Percentiles rank a stretch among this genome's conserved stretches.
These are phyloP conservation scores for Prosapia bicincta DNA, from an alignment of 2,888 invertebrate species.

Conservation along the genomic window DNA sequence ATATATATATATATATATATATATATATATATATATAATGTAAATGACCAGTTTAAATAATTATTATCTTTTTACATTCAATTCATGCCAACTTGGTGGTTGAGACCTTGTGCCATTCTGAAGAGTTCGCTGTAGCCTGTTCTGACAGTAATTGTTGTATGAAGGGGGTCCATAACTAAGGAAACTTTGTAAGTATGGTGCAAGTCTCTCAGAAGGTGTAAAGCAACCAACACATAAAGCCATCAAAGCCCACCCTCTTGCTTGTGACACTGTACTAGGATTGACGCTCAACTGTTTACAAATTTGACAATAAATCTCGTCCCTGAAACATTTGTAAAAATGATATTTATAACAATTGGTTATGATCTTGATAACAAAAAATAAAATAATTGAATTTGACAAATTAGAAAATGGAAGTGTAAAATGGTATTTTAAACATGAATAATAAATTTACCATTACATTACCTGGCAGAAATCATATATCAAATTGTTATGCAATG, in stretches of 20 bases:
- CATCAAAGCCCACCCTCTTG: slow-evolving; percentile 96
- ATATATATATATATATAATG: neutral
- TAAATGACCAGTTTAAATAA: too few relatives aligned
- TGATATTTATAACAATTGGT: too few relatives aligned
- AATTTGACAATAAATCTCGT: slow-evolving; percentile 98
- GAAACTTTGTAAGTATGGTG: slow-evolving; percentile 93
- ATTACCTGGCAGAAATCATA: too few relatives aligned
- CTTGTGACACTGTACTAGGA: slow-evolving; percentile 93
- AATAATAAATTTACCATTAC: neutral
- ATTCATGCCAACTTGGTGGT: slow-evolving; percentile 97
- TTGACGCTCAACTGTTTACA: slow-evolving; percentile 98
- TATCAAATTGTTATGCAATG: too few relatives aligned
- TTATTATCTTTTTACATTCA: slow-evolving; percentile 55
- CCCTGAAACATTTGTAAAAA: slow-evolving; percentile 60
- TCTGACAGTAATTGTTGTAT: slow-evolving; percentile 92
- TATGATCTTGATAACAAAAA: too few relatives aligned
- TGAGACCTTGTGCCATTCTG: slow-evolving; percentile 98
- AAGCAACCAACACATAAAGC: slow-evolving; percentile 99
- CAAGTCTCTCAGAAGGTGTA: slow-evolving; percentile 97
- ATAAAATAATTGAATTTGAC: too few relatives aligned
- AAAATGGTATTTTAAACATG: too few relatives aligned
- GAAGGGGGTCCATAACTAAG: slow-evolving; percentile 97
- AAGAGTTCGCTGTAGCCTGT: slow-evolving; percentile 91
- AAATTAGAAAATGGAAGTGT: too few relatives aligned
- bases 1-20: neutral